phyloP scores from a whole-genome alignment of 2,797 vertebrate genomes.

The Masticophis lateralis region DNA sequence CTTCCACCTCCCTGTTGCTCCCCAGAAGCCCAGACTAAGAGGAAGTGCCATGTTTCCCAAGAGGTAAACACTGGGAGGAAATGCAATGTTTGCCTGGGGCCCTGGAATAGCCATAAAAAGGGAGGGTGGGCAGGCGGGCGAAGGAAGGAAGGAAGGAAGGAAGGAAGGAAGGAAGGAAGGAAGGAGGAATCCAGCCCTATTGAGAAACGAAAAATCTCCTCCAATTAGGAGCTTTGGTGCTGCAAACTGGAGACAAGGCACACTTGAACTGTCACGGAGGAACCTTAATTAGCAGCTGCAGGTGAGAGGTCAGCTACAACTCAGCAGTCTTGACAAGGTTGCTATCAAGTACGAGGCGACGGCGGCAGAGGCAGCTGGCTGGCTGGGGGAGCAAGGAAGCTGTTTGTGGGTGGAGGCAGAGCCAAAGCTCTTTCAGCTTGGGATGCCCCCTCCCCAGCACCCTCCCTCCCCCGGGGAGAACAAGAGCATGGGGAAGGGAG shows the following conservation, averaged over 20 bases:
- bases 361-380: conserved; percentile 47
- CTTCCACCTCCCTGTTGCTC: neutral
- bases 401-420: conserved; percentile 26
- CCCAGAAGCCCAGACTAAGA: conserved; percentile 54
- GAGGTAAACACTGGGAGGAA: conserved; percentile 57
- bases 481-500: neutral
- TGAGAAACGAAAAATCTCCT: conserved; percentile 74
- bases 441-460: conserved; percentile 45
- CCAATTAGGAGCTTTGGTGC: conserved; percentile 87
- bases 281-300: conserved; percentile 88
- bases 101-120: conserved; percentile 58
- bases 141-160: conserved; percentile 3
- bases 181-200: conserved; percentile 51
- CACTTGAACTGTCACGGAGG: conserved; percentile 88
- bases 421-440: conserved; percentile 46
- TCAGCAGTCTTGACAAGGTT: conserved; percentile 80
- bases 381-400: conserved; percentile 10
- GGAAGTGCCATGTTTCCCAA: conserved; percentile 28
- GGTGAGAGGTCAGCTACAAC: conserved; percentile 86
- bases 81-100: conserved; percentile 62
- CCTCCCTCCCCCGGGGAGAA: neutral
- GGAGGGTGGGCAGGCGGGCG: conserved; percentile 4
- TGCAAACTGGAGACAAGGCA: conserved; percentile 74
- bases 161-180: neutral
- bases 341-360: conserved; percentile 77